These are phyloP conservation scores for Microtus oregoni DNA, from an alignment of 2,113 vertebrate species.

Conservation along the genomic window DNA sequence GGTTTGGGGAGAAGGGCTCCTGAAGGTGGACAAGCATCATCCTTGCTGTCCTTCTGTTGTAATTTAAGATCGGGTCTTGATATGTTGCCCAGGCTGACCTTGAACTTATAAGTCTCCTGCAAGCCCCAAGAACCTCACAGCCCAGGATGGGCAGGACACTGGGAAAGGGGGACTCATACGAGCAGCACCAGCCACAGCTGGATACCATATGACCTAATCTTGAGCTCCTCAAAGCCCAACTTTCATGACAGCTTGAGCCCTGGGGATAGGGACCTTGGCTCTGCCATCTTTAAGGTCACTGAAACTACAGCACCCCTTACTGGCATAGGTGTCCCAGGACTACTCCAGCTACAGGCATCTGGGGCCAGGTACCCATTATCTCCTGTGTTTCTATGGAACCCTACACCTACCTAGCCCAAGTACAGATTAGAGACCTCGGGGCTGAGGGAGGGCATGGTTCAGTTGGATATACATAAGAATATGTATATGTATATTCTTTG, in stretches of 20 bases:
- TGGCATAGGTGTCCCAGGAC: background rate
- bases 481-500: too few species aligned
- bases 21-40: background rate
- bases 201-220: background rate
- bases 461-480: too few species aligned
- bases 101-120: background rate
- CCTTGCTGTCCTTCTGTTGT: background rate
- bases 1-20: background rate
- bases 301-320: background rate
- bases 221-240: background rate
- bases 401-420: background rate
- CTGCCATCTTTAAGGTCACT: background rate
- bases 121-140: background rate
- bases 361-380: background rate
- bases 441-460: too few species aligned
- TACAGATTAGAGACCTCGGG: too few species aligned
- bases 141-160: background rate
- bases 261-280: background rate
- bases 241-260: accelerated
- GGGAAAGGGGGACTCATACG: background rate
- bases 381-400: background rate
- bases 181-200: background rate
- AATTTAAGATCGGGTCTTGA: background rate
- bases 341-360: background rate
- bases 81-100: background rate